Percentiles rank a stretch among this genome's conserved stretches.
Evolutionary conservation across 2,888 invertebrate species (phyloP).

Genomic region (Kryphioiulus occultus): DNA sequence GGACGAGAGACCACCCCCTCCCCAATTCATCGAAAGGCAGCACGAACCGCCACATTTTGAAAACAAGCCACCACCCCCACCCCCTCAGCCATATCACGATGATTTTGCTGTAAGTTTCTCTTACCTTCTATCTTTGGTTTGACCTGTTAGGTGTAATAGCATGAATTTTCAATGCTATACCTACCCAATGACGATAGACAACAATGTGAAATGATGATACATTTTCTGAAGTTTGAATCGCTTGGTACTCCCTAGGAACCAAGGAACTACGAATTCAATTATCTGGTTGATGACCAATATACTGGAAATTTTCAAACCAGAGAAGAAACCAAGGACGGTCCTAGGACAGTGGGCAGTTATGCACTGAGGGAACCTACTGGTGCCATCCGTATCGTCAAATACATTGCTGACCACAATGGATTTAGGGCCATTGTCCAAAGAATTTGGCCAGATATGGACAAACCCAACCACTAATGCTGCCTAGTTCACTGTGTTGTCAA

Average conservation of each 20-base stretch:
- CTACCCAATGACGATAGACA: background rate
- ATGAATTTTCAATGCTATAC: background rate
- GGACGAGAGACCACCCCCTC: background rate
- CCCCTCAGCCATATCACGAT: background rate
- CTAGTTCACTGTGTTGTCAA: background rate
- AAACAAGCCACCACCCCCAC: background rate
- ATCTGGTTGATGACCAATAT: conserved; percentile 50
- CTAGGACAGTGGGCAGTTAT: conserved; percentile 51
- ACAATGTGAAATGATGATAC: background rate
- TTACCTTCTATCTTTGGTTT: background rate
- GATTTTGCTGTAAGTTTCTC: background rate
- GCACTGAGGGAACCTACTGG: conserved; percentile 53
- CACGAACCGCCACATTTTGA: background rate
- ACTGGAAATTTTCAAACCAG: conserved; percentile 52
- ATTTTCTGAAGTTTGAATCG: background rate
- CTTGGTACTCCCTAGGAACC: conserved; percentile 33
- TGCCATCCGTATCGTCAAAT: conserved; percentile 50
- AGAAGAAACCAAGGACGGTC: conserved; percentile 52
- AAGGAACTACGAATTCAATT: conserved; percentile 45
- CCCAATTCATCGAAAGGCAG: background rate
- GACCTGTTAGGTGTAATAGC: background rate
- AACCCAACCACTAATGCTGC: background rate
- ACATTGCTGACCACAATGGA: conserved; percentile 53
- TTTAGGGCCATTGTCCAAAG: conserved; percentile 53
- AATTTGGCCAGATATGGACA: conserved; percentile 33